Evolutionary conservation across 2,113 vertebrate species (phyloP), one percentile per base, ranked within the genome.

Genomic region (Chauna torquata): DNA sequence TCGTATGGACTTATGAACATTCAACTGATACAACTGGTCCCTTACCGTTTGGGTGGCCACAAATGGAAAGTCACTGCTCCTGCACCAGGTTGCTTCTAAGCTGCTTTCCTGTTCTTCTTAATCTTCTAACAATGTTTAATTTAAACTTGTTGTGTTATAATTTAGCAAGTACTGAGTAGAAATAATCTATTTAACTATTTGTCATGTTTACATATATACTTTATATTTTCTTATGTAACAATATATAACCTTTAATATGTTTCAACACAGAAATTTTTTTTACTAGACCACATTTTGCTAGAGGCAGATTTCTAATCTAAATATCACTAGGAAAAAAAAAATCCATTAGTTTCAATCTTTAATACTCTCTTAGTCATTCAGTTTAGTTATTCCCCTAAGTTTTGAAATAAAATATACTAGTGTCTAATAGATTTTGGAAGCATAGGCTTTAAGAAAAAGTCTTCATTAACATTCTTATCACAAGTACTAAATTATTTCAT

Each of bases 391-490:
- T 94, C 52, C 32, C 13, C 44, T 13, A 79, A 71, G 23, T 68
- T 85, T 44, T 75, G 10, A 23, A 86, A 80, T 15, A 83, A 91
- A 84, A 61, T 68, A 79, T 40, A 75, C 19, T 86, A 12, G 1
- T 55, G 34, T 78, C 23, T 86, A 78, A 71, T 40, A 71, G 28
- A 86, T 55, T 84, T 38, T 86, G 38, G 22, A 32, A 64, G 15
- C 14, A 62, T 18, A 76, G 4, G 1, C 23, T 71, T 86, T 49
- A 82, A 87, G 44, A 84, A 91, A 84, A 95, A 81, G n/a, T 71
- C 15, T 65, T 71, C 36, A 94, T 96, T 96, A 89, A 34, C 10
- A 85, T 87, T 38, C 30, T 84, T 87, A 78, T 94, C 81, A 72
- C 32, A 84, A 91, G 13, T 36, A 38, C 30, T 85, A 69, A 87